Conservation (phyloP, 2,888 invertebrate species). For the Drosophila tanythrix region DNA sequence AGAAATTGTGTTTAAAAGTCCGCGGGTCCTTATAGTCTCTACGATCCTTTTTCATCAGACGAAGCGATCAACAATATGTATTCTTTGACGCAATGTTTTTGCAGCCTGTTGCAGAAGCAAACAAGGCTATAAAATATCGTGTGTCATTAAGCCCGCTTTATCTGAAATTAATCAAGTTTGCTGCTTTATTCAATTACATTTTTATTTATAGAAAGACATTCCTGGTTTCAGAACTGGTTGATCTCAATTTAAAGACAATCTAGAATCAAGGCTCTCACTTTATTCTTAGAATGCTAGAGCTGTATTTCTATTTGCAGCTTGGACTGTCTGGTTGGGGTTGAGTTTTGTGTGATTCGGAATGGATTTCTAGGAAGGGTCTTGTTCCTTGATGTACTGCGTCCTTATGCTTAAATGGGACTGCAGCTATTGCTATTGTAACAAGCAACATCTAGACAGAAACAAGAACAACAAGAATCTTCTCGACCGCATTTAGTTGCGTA, state of each 20-base stretch:
- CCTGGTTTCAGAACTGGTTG: not conserved
- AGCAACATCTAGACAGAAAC: not conserved
- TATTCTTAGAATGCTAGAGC: too few species aligned
- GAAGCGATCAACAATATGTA: not conserved
- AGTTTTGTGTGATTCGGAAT: not conserved
- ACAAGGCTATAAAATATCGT: too few species aligned
- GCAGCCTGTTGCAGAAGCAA: not conserved
- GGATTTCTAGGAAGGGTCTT: not conserved
- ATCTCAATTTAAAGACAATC: not conserved
- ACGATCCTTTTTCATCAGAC: too few species aligned
- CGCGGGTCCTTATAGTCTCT: too few species aligned
- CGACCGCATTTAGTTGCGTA: slow-evolving; percentile 41
- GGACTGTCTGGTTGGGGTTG: too few species aligned
- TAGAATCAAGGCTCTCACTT: too few species aligned
- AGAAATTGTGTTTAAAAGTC: too few species aligned
- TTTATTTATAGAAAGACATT: too few species aligned
- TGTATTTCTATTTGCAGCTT: not conserved
- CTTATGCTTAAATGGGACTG: not conserved
- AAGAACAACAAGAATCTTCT: slow-evolving; percentile 13
- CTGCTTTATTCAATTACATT: not conserved
- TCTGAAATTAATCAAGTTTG: not conserved
- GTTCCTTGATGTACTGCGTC: not conserved
- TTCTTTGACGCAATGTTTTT: too few species aligned
- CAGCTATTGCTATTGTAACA: too few species aligned
- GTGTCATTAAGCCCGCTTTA: not conserved